Base-by-base conservation (phyloP, 1,140 invertebrate species). In the Lanistes nyassanus region DNA sequence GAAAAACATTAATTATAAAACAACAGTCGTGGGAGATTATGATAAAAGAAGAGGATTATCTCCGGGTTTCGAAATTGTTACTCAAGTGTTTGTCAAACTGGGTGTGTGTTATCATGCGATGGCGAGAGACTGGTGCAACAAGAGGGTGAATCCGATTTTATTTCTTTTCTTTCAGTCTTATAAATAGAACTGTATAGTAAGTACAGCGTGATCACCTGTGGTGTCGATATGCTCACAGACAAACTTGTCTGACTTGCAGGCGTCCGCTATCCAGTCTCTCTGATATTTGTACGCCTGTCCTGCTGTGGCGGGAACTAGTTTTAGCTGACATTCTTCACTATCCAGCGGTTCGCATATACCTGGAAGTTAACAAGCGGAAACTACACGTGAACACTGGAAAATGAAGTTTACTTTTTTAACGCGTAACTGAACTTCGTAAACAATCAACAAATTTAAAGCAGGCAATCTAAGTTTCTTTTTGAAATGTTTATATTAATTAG, bases 341-440 rank as follows among this genome's bases (percentile, higher is more conserved):
- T 73, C 64, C 34, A 76, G 34, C 36, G 80, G 80, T 56, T 81
- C 80, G 58, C 80, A 81, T 29, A 81, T 70, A 47, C 80, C 80
- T 79, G 47, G 21, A 42, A 34, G n/a, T n/a, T n/a, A n/a, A n/a
- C n/a, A n/a, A n/a, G n/a, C n/a, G n/a, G n/a, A n/a, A n/a, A n/a
- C n/a, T n/a, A n/a, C n/a, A n/a, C n/a, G n/a, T n/a, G n/a, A n/a
- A n/a, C n/a, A n/a, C n/a, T n/a, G n/a, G n/a, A n/a, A n/a, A n/a
- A n/a, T n/a, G n/a, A n/a, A n/a, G n/a, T n/a, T n/a, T n/a, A n/a
- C n/a, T n/a, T n/a, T n/a, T n/a, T 26, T 19, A 58, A 34, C 6
- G 9, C 42, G 42, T 47, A 47, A 47, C 42, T 60, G 29, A 3
- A 3, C n/a, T n/a, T n/a, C n/a, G n/a, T n/a, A n/a, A n/a, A n/a